Evolutionary conservation across 2,113 vertebrate species (phyloP).

Genomic region (Chascanopsetta lugubris): DNA sequence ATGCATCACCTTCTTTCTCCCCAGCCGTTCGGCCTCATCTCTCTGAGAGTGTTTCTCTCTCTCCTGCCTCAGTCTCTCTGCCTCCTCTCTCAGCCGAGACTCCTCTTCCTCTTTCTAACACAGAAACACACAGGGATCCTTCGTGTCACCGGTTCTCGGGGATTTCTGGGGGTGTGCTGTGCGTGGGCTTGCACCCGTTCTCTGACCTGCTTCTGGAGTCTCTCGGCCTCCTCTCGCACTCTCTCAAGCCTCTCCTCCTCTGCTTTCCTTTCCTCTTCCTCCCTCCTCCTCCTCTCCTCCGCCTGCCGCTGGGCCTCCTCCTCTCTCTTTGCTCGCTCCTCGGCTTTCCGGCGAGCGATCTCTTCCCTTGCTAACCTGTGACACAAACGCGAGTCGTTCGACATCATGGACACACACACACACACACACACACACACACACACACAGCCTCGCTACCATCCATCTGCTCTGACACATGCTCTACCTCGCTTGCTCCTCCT

Average conservation of each 20-base stretch:
- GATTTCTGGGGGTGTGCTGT: not conserved
- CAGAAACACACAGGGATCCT: not conserved
- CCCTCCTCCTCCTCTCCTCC: conserved; percentile 76
- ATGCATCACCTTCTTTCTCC: conserved; percentile 92
- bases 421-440: not conserved
- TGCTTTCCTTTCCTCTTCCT: conserved; percentile 79
- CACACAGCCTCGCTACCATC: not conserved
- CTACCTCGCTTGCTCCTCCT: conserved; percentile 88
- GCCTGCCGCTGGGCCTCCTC: conserved; percentile 85
- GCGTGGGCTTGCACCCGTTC: not conserved
- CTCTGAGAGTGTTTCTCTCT: conserved; percentile 95
- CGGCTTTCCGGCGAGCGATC: conserved; percentile 86
- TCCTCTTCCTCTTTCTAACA: conserved; percentile 88
- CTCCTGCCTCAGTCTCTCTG: conserved; percentile 85
- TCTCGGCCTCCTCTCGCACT: conserved; percentile 85
- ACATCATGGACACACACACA: too few species aligned
- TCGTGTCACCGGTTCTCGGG: not conserved
- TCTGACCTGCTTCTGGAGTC: conserved; percentile 88
- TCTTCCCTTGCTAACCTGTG: conserved; percentile 89
- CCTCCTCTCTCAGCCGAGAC: conserved; percentile 87
- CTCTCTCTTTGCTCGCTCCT: conserved; percentile 86
- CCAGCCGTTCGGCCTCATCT: conserved; percentile 94
- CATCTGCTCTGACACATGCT: not conserved
- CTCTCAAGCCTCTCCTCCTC: conserved; percentile 83
- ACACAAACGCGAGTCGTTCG: too few species aligned